Evolutionary conservation across 53 echinoderm and acorn worm species (phyloP), one percentile per base, ranked within the genome.

Genomic region (Pentamera pediparva): DNA sequence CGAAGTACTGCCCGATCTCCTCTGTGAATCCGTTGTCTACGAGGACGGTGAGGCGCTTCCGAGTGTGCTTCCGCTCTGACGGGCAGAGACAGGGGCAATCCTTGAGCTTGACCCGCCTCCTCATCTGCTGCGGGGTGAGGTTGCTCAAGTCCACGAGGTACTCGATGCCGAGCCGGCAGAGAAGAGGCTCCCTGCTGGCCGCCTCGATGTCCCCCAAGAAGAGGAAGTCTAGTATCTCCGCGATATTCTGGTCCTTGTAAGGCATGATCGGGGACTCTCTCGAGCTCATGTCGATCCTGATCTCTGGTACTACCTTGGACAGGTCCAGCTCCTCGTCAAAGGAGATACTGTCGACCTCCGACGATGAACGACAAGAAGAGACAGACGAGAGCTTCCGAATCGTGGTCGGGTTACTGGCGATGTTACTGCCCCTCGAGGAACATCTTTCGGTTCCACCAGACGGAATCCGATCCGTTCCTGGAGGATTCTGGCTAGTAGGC

Each of bases 21-120:
- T 93, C 87, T 18, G 79, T 78, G 13, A 83, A 61, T 2, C 52
- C 51, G 32, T 90, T 86, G 50, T 86, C 86, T 36, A 93, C 51
- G 6, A 62, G 69, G 29, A 93, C 65, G 57, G 79, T 89, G 25
- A 93, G 76, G 29, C 94, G 81, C 29, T 77, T 89, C 35, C 86
- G 89, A 4, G 87, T 83, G 60, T 93, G 94, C 54, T 89, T 89
- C 87, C 81, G 84, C 54, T 80, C 83, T 7, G 94, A 93, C 0
- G 89, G 78, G 47, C 94, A 93, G 37, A 89, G 78, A 55, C 94
- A 93, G 2, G 94, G 94, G 26, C 89, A 92, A 45, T 92, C 93
- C 53, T 92, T 89, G 41, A 92, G 78, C 15, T 87, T 87, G 47
- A 92, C 82, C 11, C 87, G 61, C 62, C 80, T 76, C 37, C 72